Evolutionary conservation across 2,113 vertebrate species (phyloP).

Genomic region (Myotis brandtii): DNA sequence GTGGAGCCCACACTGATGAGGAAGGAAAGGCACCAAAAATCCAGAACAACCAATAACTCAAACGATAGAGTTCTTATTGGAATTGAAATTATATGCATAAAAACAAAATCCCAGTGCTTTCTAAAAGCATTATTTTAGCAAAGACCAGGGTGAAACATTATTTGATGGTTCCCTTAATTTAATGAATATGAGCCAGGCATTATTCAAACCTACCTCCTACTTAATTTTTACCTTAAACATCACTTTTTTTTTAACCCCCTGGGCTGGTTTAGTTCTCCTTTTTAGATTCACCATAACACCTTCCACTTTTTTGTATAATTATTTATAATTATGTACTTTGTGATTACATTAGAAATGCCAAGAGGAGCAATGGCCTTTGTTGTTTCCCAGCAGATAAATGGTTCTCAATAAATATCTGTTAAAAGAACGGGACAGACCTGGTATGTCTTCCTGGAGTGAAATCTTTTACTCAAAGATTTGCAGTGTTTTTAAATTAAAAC

Average conservation of each 20-base stretch:
- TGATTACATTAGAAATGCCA: neutral
- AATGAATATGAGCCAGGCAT: neutral
- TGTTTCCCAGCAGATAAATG: neutral
- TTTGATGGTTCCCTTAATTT: neutral
- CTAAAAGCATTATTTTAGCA: neutral
- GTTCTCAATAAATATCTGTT: constrained; percentile 38
- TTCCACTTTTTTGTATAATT: constrained; percentile 2
- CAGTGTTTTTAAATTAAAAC: constrained; percentile 36
- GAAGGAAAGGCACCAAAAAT: neutral
- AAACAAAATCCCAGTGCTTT: neutral
- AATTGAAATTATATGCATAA: neutral
- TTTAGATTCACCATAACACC: neutral
- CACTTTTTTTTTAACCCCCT: neutral
- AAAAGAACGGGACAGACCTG: neutral
- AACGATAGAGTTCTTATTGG: neutral
- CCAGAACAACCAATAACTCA: neutral
- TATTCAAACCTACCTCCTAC: neutral
- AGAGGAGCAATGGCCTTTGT: neutral
- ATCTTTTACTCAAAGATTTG: neutral
- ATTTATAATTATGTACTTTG: constrained; percentile 1
- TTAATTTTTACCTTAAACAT: constrained; percentile 7
- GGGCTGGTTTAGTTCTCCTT: neutral
- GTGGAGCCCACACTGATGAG: neutral
- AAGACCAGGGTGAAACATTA: neutral
- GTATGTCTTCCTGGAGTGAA: neutral